Conservation (phyloP, 2,113 vertebrate genomes). For the Ochotona curzoniae region DNA sequence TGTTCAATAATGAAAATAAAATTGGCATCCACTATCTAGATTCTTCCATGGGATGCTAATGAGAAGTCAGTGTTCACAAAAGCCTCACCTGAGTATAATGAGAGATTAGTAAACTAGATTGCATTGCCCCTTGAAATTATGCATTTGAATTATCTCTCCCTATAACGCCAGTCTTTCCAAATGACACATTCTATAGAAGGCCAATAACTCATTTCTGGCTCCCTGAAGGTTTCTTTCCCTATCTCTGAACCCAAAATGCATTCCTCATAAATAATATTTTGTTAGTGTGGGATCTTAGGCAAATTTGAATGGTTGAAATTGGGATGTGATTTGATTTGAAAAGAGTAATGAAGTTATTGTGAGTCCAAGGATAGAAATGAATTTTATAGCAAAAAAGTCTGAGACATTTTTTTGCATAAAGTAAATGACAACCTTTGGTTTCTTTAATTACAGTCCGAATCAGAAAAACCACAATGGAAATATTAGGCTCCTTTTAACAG, state of each 20-base stretch:
- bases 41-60: slow-evolving; percentile 67
- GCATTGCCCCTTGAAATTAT: slow-evolving; percentile 54
- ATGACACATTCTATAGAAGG: slow-evolving; percentile 71
- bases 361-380: slow-evolving; percentile 56
- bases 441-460: slow-evolving; percentile 60
- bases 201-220: slow-evolving; percentile 78
- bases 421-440: slow-evolving; percentile 48
- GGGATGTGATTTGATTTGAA: slow-evolving; percentile 74
- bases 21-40: slow-evolving; percentile 52
- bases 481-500: slow-evolving; percentile 44
- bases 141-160: slow-evolving; percentile 63
- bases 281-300: slow-evolving; percentile 63
- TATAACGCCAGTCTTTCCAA: slow-evolving; percentile 60
- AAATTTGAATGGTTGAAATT: slow-evolving; percentile 72
- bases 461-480: slow-evolving; percentile 53
- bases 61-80: slow-evolving; percentile 61
- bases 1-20: slow-evolving; percentile 43
- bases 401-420: slow-evolving; percentile 7
- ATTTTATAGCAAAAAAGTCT: slow-evolving; percentile 44
- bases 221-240: slow-evolving; percentile 73
- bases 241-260: slow-evolving; percentile 63
- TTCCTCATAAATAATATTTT: slow-evolving; percentile 75
- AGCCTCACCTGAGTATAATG: slow-evolving; percentile 67
- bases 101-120: slow-evolving; percentile 73
- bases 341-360: slow-evolving; percentile 67